Base-by-base conservation (phyloP, 2,113 vertebrate genomes). In the Malurus cyaneus region DNA sequence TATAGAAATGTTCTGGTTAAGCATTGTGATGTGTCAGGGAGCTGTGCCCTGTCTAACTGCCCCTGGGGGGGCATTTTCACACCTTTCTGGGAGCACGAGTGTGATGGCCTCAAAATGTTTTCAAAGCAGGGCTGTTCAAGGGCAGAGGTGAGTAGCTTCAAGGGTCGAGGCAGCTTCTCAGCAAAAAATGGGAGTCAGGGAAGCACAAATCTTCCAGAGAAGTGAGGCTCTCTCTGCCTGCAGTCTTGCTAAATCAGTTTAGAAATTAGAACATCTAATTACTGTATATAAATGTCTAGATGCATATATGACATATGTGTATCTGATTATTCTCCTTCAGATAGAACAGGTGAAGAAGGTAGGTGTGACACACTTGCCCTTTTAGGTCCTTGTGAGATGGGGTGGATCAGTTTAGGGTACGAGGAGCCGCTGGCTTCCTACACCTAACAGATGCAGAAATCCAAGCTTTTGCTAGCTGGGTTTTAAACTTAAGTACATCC, bases 61-160 rank as follows among this genome's bases (percentile, higher is more conserved):
- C 85, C 92, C 89, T 69, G 36, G 20, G 77, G 65, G 78, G 72
- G 66, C n/a, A 96, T 87, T 92, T 94, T 79, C 66, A 77, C 70
- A 92, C 54, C 78, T 93, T 69, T 53, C 79, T 78, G 65, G 28
- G 34, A 80, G 24, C 47, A 39, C 5, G 47, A 39, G 24, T 80
- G 59, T 3, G 9, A 47, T 59, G 60, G 57, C 11, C 6, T 80
- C 70, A 70, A 69, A 81, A 49, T 14, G 6, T 73, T 94, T 66
- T 49, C 79, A 39, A 39, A 65, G 29, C 39, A 80, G 56, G 39
- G 49, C 29, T 84, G 24, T 36, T 84, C 86, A 94, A 95, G 80
- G 91, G 53, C 83, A 91, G 42, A 89, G 71, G 80, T 73, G 84
- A 76, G 44, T 42, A 71, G 66, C 42, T 52, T 50, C n/a, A 70